phyloP scores from a whole-genome alignment of 2,797 vertebrate genomes.

The Ispidina lecontei region DNA sequence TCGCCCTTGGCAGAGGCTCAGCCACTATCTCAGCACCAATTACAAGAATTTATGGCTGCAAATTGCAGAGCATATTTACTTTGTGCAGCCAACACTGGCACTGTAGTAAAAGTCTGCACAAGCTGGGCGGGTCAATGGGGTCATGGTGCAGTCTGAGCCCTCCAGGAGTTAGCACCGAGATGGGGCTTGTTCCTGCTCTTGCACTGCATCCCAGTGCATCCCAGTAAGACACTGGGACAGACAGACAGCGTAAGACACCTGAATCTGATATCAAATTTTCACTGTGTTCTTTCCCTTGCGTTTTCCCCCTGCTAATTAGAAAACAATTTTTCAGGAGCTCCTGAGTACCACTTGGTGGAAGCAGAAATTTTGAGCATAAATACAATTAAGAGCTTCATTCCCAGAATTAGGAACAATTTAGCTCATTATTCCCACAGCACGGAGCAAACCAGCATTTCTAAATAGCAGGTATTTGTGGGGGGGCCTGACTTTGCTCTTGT shows the following conservation, averaged over 20 bases:
- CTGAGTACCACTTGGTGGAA: neutral
- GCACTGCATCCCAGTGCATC: neutral
- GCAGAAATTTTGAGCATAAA: neutral
- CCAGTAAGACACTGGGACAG: neutral
- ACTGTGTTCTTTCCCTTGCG: neutral
- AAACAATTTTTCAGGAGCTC: neutral
- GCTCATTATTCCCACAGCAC: neutral
- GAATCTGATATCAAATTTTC: neutral
- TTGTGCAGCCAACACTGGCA: neutral
- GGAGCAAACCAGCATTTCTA: neutral
- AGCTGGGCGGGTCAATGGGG: neutral
- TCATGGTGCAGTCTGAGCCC: neutral
- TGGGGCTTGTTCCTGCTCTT: neutral
- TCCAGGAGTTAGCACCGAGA: accelerated
- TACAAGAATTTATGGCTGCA: neutral
- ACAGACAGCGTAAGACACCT: neutral
- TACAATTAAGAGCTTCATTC: neutral
- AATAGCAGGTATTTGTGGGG: neutral
- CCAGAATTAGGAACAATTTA: neutral
- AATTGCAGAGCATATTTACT: neutral
- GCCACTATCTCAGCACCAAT: neutral
- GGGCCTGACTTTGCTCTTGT: neutral
- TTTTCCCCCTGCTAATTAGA: neutral
- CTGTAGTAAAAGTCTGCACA: neutral
- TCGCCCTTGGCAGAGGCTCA: neutral